These are phyloP conservation scores for Zaprionus ornatus DNA, from an alignment of 1,140 invertebrate species.

Conservation along the genomic window DNA sequence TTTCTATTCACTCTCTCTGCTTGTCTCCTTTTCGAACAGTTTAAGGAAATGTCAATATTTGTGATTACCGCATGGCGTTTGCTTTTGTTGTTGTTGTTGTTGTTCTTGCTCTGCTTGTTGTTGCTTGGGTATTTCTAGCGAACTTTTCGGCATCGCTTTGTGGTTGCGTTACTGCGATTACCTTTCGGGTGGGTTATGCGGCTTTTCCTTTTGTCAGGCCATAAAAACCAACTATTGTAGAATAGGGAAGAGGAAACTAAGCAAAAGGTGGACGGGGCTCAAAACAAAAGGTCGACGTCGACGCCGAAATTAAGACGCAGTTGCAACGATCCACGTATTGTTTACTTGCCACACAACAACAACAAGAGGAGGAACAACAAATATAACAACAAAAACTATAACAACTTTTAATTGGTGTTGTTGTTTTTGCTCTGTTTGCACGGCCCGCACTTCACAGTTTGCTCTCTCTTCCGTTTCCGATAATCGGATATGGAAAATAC, in stretches of 20 bases:
- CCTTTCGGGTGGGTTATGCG: conserved; percentile 24
- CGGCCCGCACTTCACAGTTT: conserved; percentile 32
- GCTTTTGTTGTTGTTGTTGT: conserved; percentile 9
- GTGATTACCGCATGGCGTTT: conserved; percentile 70
- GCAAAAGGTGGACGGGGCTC: not conserved
- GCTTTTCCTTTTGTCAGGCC: conserved; percentile 47
- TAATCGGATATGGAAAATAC: conserved; percentile 41
- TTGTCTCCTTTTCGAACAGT: not conserved
- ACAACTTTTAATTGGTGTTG: conserved; percentile 1
- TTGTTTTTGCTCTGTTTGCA: conserved; percentile 16
- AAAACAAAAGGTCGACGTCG: conserved; percentile 35
- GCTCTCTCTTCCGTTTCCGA: conserved; percentile 51
- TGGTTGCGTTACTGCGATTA: conserved; percentile 28
- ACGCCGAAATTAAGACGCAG: conserved; percentile 48
- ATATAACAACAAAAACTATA: conserved; percentile 7
- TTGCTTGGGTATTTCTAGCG: conserved; percentile 58
- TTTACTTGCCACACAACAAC: conserved; percentile 20
- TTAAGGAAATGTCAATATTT: conserved; percentile 71
- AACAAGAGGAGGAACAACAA: conserved; percentile 8
- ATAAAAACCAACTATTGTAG: conserved; percentile 32
- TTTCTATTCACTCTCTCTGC: not conserved
- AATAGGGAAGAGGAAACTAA: not conserved
- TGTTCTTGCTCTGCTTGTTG: not conserved
- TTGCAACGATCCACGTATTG: conserved; percentile 40
- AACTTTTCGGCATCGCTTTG: conserved; percentile 58